A percentile compares a stretch with the other conserved stretches of the same genome.
phyloP scores from a whole-genome alignment of 2,888 invertebrate species.

The Andrena fulva region DNA sequence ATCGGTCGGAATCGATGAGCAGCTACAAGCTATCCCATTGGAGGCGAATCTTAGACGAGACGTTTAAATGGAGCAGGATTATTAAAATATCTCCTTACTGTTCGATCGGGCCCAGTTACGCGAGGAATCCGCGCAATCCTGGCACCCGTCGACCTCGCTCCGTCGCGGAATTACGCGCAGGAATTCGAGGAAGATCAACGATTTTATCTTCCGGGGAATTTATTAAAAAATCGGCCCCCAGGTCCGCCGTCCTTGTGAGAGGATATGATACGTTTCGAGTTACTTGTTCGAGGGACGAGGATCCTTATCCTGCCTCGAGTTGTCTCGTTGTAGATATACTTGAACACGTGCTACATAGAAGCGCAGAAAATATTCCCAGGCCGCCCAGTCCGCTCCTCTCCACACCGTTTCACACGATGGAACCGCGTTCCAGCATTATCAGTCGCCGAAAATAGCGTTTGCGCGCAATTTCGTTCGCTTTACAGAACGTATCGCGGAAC shows the following conservation, averaged over 20 bases:
- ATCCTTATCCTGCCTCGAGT: neutral
- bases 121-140: slow-evolving; percentile 54
- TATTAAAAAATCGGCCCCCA: slow-evolving; percentile 19
- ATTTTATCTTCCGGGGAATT: slow-evolving; percentile 47
- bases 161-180: slow-evolving; percentile 52
- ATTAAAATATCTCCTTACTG: slow-evolving; percentile 58
- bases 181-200: slow-evolving; percentile 39
- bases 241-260: neutral
- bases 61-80: slow-evolving; percentile 49
- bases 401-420: slow-evolving; percentile 22
- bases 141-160: slow-evolving; percentile 45
- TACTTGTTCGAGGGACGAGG: neutral
- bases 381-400: neutral
- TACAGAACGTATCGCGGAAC: slow-evolving; percentile 41
- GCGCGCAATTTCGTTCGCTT: slow-evolving; percentile 58
- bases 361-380: slow-evolving; percentile 3
- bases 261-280: slow-evolving; percentile 21
- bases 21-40: neutral
- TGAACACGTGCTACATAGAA: neutral
- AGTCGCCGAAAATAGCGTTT: slow-evolving; percentile 57
- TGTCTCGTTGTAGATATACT: too few relatives aligned
- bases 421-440: slow-evolving; percentile 59
- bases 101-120: slow-evolving; percentile 52
- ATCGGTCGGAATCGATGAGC: neutral
- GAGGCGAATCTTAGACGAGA: slow-evolving; percentile 18